Conservation (phyloP, 2,797 vertebrate species). For the Dendrocincla tyrannina region DNA sequence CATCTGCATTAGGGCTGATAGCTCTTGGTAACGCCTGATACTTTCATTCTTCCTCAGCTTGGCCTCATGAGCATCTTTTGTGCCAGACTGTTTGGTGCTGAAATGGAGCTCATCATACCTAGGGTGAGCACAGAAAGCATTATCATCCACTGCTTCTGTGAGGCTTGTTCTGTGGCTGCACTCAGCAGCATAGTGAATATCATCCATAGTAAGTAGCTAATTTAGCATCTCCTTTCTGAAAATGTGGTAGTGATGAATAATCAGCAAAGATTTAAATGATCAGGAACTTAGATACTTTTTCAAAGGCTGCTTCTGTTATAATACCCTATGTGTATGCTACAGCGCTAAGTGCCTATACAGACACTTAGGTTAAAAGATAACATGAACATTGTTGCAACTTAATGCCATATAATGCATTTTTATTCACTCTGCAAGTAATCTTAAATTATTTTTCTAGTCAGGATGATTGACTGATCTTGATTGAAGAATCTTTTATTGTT, state of each 20-base stretch:
- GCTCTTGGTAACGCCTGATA: accelerated
- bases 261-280: constrained; percentile 5
- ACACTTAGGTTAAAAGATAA: neutral
- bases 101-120: neutral
- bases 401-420: neutral
- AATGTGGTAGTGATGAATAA: constrained; percentile 27
- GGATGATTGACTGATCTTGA: constrained; percentile 27
- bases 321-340: neutral
- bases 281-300: neutral
- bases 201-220: constrained; percentile 49
- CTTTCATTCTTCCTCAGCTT: neutral
- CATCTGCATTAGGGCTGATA: neutral
- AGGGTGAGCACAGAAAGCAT: neutral
- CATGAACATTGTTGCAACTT: neutral
- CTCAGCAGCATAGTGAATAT: neutral
- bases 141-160: neutral
- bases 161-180: neutral
- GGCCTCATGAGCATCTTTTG: neutral
- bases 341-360: neutral
- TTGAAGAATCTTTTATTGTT: constrained; percentile 11
- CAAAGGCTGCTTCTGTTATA: neutral
- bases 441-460: constrained; percentile 33
- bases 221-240: constrained; percentile 22
- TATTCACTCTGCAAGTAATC: neutral
- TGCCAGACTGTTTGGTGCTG: neutral